Base-by-base conservation (phyloP, 2,113 vertebrate species). In the Camarhynchus parvulus region DNA sequence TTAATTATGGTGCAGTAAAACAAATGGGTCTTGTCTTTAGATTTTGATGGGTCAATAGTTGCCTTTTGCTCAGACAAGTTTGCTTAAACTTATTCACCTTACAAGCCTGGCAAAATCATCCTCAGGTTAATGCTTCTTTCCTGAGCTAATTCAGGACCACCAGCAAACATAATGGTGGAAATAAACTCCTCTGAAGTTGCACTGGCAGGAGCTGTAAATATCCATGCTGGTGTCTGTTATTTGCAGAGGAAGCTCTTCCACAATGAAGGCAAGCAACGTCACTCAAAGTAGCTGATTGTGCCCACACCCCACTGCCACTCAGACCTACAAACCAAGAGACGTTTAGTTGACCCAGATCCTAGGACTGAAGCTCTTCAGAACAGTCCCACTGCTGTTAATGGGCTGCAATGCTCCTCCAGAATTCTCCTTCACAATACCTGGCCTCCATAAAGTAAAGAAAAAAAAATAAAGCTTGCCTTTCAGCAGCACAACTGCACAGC, bases 191-290 rank as follows among this genome's bases (percentile, higher is more conserved):
- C 50, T 14, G 17, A 46, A 2, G 10, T 20, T 25, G 30, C 30
- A 79, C 9, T 18, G 20, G 19, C 31, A 63, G 21, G 10, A 75
- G 23, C 14, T 72, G 19, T 47, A 67, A 89, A 75, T 2, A 12
- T 27, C 21, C 1, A 1, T 5, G 30, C 21, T n/a, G 6, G 33
- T 33, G 11, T 61, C n/a, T 41, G 25, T 3, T 5, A 1, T 27
- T 56, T 64, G 35, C 30, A 82, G 35, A 66, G 16, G 30, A 62
- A 75, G 24, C 44, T 83, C 63, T 42, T 90, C 44, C 9, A 35
- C 22, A 53, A 11, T 19, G 21, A 69, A 62, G 28, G 30, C 35
- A 67, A 82, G 52, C 35, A 78, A 52, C 44, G 52, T 19, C n/a
- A 77, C 30, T 15, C 25, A 39, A 70, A 87, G 39, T 8, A 78